phyloP scores from a whole-genome alignment of 2,888 invertebrate genomes.

The Malthinus seriepunctatus region DNA sequence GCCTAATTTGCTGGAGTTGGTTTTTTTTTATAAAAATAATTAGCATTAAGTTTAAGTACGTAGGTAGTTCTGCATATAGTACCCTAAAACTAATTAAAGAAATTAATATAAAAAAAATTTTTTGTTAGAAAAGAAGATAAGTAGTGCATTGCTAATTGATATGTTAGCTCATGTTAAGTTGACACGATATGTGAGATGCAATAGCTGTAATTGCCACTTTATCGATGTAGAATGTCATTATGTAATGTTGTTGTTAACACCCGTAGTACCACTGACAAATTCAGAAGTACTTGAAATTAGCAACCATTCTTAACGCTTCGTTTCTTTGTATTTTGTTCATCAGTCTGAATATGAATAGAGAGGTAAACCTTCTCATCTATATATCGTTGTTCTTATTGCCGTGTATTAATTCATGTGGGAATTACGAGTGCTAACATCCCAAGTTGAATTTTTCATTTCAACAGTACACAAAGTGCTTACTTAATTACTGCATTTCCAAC shows the following conservation, averaged over 20 bases:
- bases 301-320: conserved; percentile 38
- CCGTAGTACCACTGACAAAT: conserved; percentile 17
- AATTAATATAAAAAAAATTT: too few relatives aligned
- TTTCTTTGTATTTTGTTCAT: conserved; percentile 7
- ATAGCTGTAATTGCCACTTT: conserved; percentile 47
- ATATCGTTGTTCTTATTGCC: conserved; percentile 7
- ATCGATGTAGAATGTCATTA: conserved; percentile 45
- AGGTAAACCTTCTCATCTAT: too few relatives aligned
- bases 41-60: too few relatives aligned
- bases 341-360: conserved; percentile 2
- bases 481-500: too few relatives aligned
- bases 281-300: conserved; percentile 37
- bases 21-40: too few relatives aligned
- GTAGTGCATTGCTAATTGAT: conserved; percentile 8
- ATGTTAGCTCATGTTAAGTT: conserved; percentile 21
- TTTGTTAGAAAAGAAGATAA: too few relatives aligned
- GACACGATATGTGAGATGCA: conserved; percentile 31
- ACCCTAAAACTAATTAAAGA: too few relatives aligned
- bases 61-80: too few relatives aligned
- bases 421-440: not conserved
- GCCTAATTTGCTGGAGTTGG: too few relatives aligned
- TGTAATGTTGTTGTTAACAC: conserved; percentile 27
- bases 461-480: not conserved
- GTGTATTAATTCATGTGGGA: conserved; percentile 7
- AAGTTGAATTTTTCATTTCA: not conserved